phyloP scores from a whole-genome alignment of 2,888 invertebrate genomes.

The Ormia ochracea region DNA sequence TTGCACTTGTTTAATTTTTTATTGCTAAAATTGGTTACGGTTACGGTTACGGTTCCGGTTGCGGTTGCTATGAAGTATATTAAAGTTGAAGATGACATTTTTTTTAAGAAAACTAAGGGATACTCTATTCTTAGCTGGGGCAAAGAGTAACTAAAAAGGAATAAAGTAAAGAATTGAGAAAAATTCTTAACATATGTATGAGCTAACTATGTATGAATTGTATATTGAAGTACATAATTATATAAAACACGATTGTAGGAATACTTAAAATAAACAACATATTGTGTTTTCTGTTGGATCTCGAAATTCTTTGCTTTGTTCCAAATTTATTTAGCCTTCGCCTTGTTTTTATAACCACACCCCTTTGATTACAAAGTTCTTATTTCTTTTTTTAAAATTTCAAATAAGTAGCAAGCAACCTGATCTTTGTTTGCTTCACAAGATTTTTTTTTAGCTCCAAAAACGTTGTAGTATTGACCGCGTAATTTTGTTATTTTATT shows the following conservation, averaged over 20 bases:
- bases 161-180: slow-evolving; percentile 44
- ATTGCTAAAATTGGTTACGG: slow-evolving; percentile 57
- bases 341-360: slow-evolving; percentile 7
- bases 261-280: slow-evolving; percentile 10
- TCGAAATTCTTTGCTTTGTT: background rate
- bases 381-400: slow-evolving; percentile 22
- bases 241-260: slow-evolving; percentile 1
- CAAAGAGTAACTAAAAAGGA: background rate
- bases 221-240: too few relatives aligned
- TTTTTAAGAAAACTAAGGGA: slow-evolving; percentile 40
- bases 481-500: slow-evolving; percentile 64
- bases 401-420: slow-evolving; percentile 36
- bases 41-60: too few relatives aligned
- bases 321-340: background rate
- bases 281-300: slow-evolving; percentile 1
- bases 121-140: slow-evolving; percentile 4
- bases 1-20: slow-evolving; percentile 56
- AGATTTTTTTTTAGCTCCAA: slow-evolving; percentile 44
- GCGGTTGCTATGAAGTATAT: slow-evolving; percentile 26
- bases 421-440: slow-evolving; percentile 53
- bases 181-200: background rate
- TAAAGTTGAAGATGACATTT: slow-evolving; percentile 34
- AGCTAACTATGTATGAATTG: background rate
- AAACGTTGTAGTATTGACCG: slow-evolving; percentile 51
- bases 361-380: slow-evolving; percentile 15